Evolutionary conservation across 2,113 vertebrate species (phyloP).

Genomic region (Oryzias javanicus): DNA sequence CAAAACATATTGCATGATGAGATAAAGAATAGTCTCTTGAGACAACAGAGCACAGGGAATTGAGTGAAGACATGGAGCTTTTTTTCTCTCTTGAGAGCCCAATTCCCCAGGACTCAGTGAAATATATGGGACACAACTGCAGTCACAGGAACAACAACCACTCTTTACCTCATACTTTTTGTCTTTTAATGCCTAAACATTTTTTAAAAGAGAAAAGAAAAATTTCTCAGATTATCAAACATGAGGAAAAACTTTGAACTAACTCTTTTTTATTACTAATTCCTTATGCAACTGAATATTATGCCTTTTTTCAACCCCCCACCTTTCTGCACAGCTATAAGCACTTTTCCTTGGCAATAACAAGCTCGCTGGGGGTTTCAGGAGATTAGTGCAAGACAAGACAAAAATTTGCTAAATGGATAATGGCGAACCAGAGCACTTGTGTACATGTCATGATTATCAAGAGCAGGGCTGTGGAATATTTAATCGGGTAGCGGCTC

Average conservation of each 20-base stretch:
- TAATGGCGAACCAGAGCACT: constrained; percentile 55
- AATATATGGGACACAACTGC: constrained; percentile 66
- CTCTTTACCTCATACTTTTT: constrained; percentile 4
- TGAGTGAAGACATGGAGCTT: constrained; percentile 53
- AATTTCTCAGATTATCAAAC: not conserved
- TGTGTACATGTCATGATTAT: constrained; percentile 66
- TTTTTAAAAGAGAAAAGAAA: not conserved
- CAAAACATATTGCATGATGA: constrained; percentile 32
- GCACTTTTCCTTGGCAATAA: constrained; percentile 72
- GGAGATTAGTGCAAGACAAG: constrained; percentile 72
- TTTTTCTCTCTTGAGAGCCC: constrained; percentile 39
- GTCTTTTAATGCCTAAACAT: constrained; percentile 15
- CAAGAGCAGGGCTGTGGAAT: constrained; percentile 73
- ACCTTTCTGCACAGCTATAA: constrained; percentile 56
- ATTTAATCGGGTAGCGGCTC: constrained; percentile 83
- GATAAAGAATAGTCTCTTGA: constrained; percentile 52
- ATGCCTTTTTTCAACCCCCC: constrained; percentile 40
- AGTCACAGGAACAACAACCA: constrained; percentile 36
- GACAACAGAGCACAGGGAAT: constrained; percentile 41
- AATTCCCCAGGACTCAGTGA: constrained; percentile 53
- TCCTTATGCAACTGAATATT: constrained; percentile 36
- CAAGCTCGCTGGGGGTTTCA: constrained; percentile 67
- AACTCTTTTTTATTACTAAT: constrained; percentile 32
- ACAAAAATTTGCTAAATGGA: constrained; percentile 74
- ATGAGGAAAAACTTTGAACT: not conserved